These are phyloP conservation scores for Clarias macrocephalus DNA, from an alignment of 2,113 vertebrate species.

Conservation along the genomic window DNA sequence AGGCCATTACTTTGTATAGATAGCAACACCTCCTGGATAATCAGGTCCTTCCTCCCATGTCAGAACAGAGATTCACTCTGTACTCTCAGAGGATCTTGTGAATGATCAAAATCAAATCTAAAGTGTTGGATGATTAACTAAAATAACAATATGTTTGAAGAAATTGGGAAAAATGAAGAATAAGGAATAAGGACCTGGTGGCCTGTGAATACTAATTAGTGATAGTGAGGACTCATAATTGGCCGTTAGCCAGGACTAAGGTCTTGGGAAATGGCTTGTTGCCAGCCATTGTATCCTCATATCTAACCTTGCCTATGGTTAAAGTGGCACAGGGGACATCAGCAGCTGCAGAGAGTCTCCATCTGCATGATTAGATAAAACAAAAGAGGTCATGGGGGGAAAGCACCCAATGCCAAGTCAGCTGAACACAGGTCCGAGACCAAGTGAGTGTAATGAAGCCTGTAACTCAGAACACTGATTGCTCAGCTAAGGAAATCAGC, in stretches of 20 bases:
- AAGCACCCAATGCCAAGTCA: constrained; percentile 56
- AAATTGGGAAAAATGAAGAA: not conserved
- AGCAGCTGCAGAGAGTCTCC: constrained; percentile 63
- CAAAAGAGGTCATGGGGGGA: constrained; percentile 62
- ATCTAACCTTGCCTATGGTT: constrained; percentile 71
- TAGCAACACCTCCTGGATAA: not conserved
- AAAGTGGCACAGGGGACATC: constrained; percentile 63
- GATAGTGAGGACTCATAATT: constrained; percentile 13
- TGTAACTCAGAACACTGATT: constrained; percentile 39
- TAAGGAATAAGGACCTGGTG: not conserved
- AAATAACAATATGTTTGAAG: not conserved
- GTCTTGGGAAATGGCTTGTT: constrained; percentile 30
- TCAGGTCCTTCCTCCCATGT: not conserved
- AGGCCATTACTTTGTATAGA: not conserved
- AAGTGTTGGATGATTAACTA: not conserved
- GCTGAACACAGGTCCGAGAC: constrained; percentile 47
- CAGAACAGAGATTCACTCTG: not conserved
- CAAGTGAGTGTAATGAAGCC: constrained; percentile 40
- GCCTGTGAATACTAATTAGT: not conserved
- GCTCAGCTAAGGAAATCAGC: not conserved
- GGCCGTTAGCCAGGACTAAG: constrained; percentile 26
- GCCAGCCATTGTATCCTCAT: constrained; percentile 59
- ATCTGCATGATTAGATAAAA: constrained; percentile 74
- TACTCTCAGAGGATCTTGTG: not conserved
- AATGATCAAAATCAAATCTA: not conserved